Conservation (phyloP, 1,140 invertebrate genomes). For the Atta cephalotes region DNA sequence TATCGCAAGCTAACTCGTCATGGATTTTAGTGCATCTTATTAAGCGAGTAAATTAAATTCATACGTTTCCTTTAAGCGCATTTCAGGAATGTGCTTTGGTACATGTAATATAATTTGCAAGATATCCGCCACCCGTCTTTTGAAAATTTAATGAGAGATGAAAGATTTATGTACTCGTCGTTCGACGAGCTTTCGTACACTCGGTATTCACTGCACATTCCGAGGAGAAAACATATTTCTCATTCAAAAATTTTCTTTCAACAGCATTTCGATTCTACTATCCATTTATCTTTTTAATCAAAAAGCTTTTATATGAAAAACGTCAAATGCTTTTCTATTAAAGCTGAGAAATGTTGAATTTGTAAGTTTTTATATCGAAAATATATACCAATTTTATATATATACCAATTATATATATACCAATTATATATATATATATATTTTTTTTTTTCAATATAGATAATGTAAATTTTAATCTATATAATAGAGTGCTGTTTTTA, state of each 20-base stretch:
- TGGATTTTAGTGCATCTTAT: conserved; percentile 44
- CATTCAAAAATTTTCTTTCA: conserved; percentile 42
- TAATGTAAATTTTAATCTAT: not conserved
- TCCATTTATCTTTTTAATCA: conserved; percentile 19
- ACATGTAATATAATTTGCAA: conserved; percentile 40
- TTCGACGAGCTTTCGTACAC: conserved; percentile 54
- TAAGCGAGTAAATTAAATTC: conserved; percentile 45
- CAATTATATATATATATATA: not conserved
- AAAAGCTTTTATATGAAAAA: not conserved
- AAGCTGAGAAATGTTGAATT: not conserved
- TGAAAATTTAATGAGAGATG: conserved; percentile 59
- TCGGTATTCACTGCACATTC: conserved; percentile 1
- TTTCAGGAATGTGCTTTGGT: conserved; percentile 18
- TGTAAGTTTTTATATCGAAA: not conserved
- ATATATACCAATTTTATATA: not conserved
- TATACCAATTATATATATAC: no score
- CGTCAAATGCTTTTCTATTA: not conserved
- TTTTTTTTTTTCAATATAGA: not conserved
- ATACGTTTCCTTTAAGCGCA: conserved; percentile 37
- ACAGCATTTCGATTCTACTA: conserved; percentile 7
- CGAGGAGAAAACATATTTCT: conserved; percentile 38
- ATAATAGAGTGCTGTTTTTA: not conserved
- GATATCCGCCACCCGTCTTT: conserved; percentile 33
- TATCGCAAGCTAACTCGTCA: conserved; percentile 20
- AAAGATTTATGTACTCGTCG: conserved; percentile 55